Conservation (phyloP, 2,113 vertebrate species). For the Elgaria multicarinata region DNA sequence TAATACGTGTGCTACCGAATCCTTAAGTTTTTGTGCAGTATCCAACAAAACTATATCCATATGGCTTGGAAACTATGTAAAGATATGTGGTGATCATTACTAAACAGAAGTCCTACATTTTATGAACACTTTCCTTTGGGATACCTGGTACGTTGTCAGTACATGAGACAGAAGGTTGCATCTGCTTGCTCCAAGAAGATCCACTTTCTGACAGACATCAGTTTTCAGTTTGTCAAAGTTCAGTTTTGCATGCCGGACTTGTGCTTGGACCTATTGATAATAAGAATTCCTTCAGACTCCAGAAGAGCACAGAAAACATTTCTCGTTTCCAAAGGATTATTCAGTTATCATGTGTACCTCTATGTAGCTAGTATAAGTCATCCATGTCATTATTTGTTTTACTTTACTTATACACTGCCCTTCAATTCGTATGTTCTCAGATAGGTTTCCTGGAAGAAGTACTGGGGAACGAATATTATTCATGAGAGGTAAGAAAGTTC, state of each 20-base stretch:
- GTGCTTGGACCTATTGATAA: constrained; percentile 89
- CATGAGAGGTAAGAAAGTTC: background rate
- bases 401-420: background rate
- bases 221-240: constrained; percentile 96
- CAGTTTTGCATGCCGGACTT: constrained; percentile 92
- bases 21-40: background rate
- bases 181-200: constrained; percentile 95
- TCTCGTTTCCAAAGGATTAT: background rate
- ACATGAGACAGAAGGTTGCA: constrained; percentile 98
- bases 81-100: background rate
- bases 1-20: background rate
- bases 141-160: constrained; percentile 95
- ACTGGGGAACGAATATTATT: background rate
- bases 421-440: background rate
- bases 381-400: background rate
- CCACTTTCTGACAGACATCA: constrained; percentile 98
- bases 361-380: background rate
- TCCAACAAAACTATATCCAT: background rate
- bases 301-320: background rate
- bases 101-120: constrained; percentile 29
- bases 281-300: constrained; percentile 17
- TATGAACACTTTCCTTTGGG: constrained; percentile 25
- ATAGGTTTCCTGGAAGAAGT: background rate
- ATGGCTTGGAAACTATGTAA: background rate
- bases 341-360: background rate